A percentile compares a stretch with the other conserved stretches of the same genome.
phyloP scores from a whole-genome alignment of 2,797 vertebrate genomes.

The Spheniscus humboldti region DNA sequence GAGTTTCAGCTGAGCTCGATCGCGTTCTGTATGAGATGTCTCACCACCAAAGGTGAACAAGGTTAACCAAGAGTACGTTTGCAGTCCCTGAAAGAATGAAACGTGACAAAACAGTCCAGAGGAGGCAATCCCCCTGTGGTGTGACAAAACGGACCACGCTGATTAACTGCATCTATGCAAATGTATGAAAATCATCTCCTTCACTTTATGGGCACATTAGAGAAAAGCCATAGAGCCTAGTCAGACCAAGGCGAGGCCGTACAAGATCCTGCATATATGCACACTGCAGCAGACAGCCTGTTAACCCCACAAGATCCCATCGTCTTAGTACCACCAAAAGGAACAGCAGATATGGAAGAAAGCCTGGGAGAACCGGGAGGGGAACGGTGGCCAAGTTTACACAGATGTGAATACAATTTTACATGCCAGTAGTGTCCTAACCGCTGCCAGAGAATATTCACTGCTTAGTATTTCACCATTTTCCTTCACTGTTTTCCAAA shows the following conservation, averaged over 20 bases:
- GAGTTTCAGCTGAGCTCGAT: neutral
- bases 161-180: neutral
- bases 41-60: neutral
- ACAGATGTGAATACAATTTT: neutral
- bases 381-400: neutral
- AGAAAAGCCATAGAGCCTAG: neutral
- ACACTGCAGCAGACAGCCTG: neutral
- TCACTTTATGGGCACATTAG: rapidly evolving
- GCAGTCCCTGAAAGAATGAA: neutral
- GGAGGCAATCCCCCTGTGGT: rapidly evolving
- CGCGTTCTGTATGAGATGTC: neutral
- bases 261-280: neutral
- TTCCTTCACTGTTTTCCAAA: neutral
- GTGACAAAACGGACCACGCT: neutral
- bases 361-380: neutral
- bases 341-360: neutral
- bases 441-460: neutral
- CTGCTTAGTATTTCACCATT: neutral
- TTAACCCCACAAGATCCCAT: neutral
- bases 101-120: neutral
- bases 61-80: neutral
- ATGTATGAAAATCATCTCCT: neutral
- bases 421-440: neutral
- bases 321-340: neutral
- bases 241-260: rapidly evolving